Evolutionary conservation across 2,888 invertebrate species (phyloP).

Genomic region (Erannis defoliaria): DNA sequence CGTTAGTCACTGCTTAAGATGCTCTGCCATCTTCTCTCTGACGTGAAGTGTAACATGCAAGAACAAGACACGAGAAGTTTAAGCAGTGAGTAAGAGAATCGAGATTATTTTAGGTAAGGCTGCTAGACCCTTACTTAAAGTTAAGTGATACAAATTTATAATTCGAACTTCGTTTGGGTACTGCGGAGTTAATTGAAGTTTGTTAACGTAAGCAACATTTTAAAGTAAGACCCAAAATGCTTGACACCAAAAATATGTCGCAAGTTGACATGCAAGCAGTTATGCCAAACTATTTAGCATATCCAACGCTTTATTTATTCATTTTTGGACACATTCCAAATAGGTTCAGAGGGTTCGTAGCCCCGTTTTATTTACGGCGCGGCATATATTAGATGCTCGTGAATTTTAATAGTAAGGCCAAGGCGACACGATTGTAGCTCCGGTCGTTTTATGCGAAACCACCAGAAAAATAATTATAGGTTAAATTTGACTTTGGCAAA

Average conservation of each 20-base stretch:
- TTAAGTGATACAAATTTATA: no score
- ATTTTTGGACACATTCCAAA: constrained; percentile 77
- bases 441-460: background rate
- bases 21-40: no score
- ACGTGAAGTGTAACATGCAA: no score
- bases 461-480: no score
- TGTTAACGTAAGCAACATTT: no score
- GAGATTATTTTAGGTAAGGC: no score
- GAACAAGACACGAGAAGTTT: no score
- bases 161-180: no score
- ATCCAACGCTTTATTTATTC: constrained; percentile 63
- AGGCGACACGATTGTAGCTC: background rate
- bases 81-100: no score
- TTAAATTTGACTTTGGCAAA: background rate
- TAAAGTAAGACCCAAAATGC: background rate
- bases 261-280: constrained; percentile 38
- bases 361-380: constrained; percentile 64
- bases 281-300: constrained; percentile 50
- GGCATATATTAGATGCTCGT: constrained; percentile 65
- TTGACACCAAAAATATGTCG: constrained; percentile 41
- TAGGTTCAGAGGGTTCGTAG: constrained; percentile 63
- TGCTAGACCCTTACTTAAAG: no score
- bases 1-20: no score
- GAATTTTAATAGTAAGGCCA: constrained; percentile 58
- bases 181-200: no score